Evolutionary conservation across 2,113 vertebrate species (phyloP).

Genomic region (Bufo bufo): DNA sequence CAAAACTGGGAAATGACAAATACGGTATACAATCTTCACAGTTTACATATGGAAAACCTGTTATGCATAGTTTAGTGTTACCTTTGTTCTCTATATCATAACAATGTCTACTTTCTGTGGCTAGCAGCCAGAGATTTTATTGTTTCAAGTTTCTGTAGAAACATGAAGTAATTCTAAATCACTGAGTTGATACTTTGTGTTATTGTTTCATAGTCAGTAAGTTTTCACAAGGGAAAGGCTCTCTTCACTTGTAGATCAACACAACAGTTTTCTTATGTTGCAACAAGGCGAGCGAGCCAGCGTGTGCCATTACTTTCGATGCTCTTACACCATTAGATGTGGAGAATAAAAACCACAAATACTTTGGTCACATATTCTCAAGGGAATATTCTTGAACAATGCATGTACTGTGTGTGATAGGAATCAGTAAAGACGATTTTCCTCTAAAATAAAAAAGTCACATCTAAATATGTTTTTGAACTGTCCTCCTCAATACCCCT

Average conservation of each 20-base stretch:
- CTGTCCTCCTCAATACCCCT: too few relatives aligned
- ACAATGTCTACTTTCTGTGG: constrained; percentile 41
- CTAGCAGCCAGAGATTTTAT: constrained; percentile 51
- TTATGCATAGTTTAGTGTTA: constrained; percentile 41
- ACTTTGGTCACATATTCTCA: not conserved
- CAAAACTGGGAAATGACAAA: constrained; percentile 21
- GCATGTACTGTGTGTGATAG: not conserved
- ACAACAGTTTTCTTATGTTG: not conserved
- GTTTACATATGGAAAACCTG: constrained; percentile 47
- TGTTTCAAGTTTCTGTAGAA: constrained; percentile 53
- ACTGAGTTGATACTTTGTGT: constrained; percentile 52
- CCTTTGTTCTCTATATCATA: constrained; percentile 49
- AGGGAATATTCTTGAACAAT: not conserved
- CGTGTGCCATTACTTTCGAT: not conserved
- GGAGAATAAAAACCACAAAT: not conserved
- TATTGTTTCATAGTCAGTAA: constrained; percentile 50
- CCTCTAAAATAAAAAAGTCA: not conserved
- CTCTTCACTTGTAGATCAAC: constrained; percentile 46
- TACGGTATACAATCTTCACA: constrained; percentile 28
- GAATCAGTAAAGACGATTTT: not conserved
- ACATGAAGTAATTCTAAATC: constrained; percentile 48
- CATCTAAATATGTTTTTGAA: not conserved
- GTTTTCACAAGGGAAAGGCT: constrained; percentile 46
- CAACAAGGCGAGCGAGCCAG: too few relatives aligned
- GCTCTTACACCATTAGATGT: not conserved